Conservation (phyloP, 2,888 invertebrate species). For the Tetragonisca angustula region DNA sequence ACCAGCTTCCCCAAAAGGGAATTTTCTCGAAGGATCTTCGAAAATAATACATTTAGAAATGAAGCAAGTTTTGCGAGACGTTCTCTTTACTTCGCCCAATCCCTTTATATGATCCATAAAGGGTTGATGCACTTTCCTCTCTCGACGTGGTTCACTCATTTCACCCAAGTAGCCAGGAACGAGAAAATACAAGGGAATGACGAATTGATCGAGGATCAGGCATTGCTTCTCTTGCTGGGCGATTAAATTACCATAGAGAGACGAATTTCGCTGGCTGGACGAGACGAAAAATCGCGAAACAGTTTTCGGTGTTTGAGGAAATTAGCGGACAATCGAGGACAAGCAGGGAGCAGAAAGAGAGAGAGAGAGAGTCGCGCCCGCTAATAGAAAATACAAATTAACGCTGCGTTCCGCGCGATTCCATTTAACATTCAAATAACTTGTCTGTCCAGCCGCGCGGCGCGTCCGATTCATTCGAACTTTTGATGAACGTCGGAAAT, state of each 20-base stretch:
- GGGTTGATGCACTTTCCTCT: conserved; percentile 19
- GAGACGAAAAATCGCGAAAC: conserved; percentile 9
- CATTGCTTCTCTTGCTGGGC: neutral
- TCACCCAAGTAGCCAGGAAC: neutral
- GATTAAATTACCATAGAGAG: conserved; percentile 21
- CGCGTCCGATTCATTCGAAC: conserved; percentile 53
- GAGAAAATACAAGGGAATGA: too few species aligned
- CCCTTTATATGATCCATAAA: too few species aligned
- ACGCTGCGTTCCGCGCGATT: conserved; percentile 34
- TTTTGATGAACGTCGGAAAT: conserved; percentile 57
- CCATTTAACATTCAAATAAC: conserved; percentile 59
- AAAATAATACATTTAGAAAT: too few species aligned
- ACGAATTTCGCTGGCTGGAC: neutral
- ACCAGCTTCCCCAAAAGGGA: too few species aligned
- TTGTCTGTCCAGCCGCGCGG: conserved; percentile 31
- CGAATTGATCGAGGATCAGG: too few species aligned
- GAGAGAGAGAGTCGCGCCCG: neutral
- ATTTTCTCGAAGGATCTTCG: too few species aligned
- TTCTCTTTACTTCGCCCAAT: too few species aligned
- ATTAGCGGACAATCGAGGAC: conserved; percentile 32
- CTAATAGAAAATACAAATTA: conserved; percentile 59
- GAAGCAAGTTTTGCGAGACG: too few species aligned
- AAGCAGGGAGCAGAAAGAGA: neutral
- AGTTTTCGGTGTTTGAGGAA: conserved; percentile 11
- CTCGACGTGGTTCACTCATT: neutral